Evolutionary conservation across 2,113 vertebrate species (phyloP), one percentile per base, ranked within the genome.

Genomic region (Mungos mungo): DNA sequence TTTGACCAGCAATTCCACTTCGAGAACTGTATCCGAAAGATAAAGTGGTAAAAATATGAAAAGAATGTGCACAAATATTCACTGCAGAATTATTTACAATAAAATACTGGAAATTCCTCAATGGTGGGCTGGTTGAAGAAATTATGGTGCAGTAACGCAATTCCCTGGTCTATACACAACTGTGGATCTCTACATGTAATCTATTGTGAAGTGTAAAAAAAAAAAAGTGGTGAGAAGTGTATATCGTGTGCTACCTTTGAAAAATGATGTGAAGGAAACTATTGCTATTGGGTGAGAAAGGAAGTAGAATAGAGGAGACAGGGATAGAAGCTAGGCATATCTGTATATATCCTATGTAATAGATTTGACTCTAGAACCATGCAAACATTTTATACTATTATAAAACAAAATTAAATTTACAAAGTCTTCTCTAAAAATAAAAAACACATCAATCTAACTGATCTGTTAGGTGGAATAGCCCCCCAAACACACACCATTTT

Each of bases 251-350:
- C 27, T 79, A 74, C 18, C 19, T 91, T 93, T 79, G 76, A 1
- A 27, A 85, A 95, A 52, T 81, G 87, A 91, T 80, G n/a, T 29
- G 76, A 97, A 93, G 60, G 15, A 79, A 95, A 93, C 10, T 38
- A 38, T 19, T 65, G 7, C 5, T 35, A 19, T 83, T 33, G 27
- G 25, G 47, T 19, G 9, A 69, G n/a, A 27, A 77, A 71, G 35
- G 27, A 16, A 47, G 27, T 76, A 91, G 68, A 33, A 50, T n/a
- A 82, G 25, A 90, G 35, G 27, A 66, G 23, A 71, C 18, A 63
- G 50, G 27, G 60, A 91, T 74, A 66, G 45, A 82, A 74, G 29
- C 66, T 66, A 66, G 45, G 85, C 31, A 25, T 94, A 21, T 84
- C 54, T 71, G 60, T 35, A 63, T 79, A 35, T 47, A 79, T 65